Evolutionary conservation across 2,888 invertebrate genomes (phyloP), one percentile per base, ranked within the genome.

Genomic region (Dryobotodes eremita): DNA sequence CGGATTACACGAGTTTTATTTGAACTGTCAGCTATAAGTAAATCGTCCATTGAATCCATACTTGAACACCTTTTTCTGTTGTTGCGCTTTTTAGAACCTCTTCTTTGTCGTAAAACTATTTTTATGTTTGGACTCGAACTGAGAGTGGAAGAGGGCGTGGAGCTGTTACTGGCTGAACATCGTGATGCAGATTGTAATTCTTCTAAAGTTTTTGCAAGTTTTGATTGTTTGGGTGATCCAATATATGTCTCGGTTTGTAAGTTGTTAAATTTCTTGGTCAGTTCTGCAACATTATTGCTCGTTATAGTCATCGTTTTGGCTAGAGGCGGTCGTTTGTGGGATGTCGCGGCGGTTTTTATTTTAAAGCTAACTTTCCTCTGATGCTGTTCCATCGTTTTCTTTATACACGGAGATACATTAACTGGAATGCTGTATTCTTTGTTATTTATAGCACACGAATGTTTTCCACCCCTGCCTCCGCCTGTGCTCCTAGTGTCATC

Each of bases 261-360:
- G 91, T 97, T 97, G 91, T 98, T 98, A 90, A 98, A 98, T 90
- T 98, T 98, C 85, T 97, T 97, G 1, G 98, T 98, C 79, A 98
- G 92, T 91, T 98, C 97, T 69, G 98, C 97, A 57, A 98, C 98
- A 92, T 97, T 97, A 88, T 95, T 98, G 81, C 97, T 95, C 23
- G 95, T 94, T 83, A 97, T 94, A 11, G 97, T 96, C 92, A 97
- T 94, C 57, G 96, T 96, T 90, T 95, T 97, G 17, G 96, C 92
- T 55, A 95, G 86, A 48, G 95, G 95, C 8, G 96, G 95, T 77
- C 97, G 94, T 87, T 97, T 94, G 71, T 97, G 94, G 53, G 95
- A 95, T 42, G 95, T 89, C 23, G 97, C 94, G 11, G 97, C 94
- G 84, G 95, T 97, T 92, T 97, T 97, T 17, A 97, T 97, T 95